Evolutionary conservation across 2,888 invertebrate genomes (phyloP).

Genomic region (Psococerastis gibbosa): DNA sequence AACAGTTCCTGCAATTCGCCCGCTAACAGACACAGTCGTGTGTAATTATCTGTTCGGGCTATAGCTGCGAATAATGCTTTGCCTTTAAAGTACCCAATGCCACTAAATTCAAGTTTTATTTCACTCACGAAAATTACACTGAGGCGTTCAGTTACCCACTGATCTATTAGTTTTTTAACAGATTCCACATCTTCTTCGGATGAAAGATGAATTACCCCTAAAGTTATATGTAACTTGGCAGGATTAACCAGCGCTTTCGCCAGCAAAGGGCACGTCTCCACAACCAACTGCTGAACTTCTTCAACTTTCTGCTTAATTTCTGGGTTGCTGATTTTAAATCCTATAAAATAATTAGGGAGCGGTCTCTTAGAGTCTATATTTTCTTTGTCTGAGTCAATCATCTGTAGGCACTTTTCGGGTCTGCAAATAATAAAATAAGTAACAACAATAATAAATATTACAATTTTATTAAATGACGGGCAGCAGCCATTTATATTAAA

Average conservation of each 20-base stretch:
- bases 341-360: constrained; percentile 8
- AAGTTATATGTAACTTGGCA: not conserved
- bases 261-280: not conserved
- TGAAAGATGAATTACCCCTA: not conserved
- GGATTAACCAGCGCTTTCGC: not conserved
- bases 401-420: too few relatives aligned
- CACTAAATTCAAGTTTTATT: not conserved
- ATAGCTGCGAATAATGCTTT: not conserved
- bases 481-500: too few relatives aligned
- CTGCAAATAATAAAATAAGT: too few relatives aligned
- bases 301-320: not conserved
- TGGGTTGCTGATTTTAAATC: constrained; percentile 3
- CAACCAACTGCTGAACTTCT: not conserved
- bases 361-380: too few relatives aligned
- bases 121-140: not conserved
- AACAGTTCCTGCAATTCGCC: not conserved
- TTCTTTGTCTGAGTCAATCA: too few relatives aligned
- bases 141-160: not conserved
- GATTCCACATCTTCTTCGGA: not conserved
- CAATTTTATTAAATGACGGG: too few relatives aligned
- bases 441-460: too few relatives aligned
- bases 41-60: constrained; percentile 1
- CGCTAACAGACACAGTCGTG: not conserved
- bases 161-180: not conserved
- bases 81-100: not conserved